Conservation (phyloP, 2,888 invertebrate species). For the Drosophila nigricruria region DNA sequence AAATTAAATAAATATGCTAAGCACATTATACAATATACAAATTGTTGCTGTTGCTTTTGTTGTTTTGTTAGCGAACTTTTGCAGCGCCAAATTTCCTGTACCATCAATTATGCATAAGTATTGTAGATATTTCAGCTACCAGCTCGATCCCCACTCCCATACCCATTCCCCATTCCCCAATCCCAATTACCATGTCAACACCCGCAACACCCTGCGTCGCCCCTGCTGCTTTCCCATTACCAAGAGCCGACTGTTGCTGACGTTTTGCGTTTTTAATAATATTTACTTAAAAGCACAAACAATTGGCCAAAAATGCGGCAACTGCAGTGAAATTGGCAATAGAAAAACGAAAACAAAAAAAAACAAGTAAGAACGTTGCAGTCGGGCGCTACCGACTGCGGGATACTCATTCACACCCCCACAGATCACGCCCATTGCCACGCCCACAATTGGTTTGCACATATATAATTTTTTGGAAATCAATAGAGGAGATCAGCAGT, state of each 20-base stretch:
- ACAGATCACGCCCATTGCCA: too few species aligned
- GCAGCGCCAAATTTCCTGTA: slow-evolving; percentile 69
- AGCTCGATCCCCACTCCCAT: slow-evolving; percentile 10
- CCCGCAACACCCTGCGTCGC: neutral
- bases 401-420: too few species aligned
- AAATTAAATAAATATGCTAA: slow-evolving; percentile 77
- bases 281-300: slow-evolving; percentile 77
- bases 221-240: neutral
- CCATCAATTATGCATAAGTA: slow-evolving; percentile 76
- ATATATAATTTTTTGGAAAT: too few species aligned
- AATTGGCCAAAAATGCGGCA: slow-evolving; percentile 69
- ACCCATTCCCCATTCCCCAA: slow-evolving; percentile 3
- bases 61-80: slow-evolving; percentile 27
- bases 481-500: too few species aligned
- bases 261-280: slow-evolving; percentile 78
- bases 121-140: slow-evolving; percentile 49
- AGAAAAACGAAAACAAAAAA: slow-evolving; percentile 27
- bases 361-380: too few species aligned
- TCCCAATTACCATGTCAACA: slow-evolving; percentile 11
- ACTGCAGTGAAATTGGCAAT: slow-evolving; percentile 50
- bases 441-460: too few species aligned
- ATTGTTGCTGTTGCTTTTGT: slow-evolving; percentile 38
- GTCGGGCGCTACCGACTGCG: too few species aligned
- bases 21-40: slow-evolving; percentile 45
- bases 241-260: slow-evolving; percentile 34